Evolutionary conservation across 2,113 vertebrate genomes (phyloP).

Genomic region (Gracilinanus agilis): DNA sequence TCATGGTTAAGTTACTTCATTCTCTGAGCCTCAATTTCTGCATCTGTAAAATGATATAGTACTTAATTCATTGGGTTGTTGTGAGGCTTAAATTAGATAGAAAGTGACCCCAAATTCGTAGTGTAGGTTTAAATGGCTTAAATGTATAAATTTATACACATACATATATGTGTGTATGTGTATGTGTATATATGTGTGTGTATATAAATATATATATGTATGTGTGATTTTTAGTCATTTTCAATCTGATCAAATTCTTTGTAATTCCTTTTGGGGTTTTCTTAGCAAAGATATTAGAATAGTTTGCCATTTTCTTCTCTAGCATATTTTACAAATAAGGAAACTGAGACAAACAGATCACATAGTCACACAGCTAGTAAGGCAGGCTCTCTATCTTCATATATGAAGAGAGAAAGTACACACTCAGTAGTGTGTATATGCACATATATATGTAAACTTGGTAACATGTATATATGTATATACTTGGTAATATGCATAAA

Average conservation of each 20-base stretch:
- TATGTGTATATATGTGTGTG: neutral
- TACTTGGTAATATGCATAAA: neutral
- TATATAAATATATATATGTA: neutral
- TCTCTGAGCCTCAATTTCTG: neutral
- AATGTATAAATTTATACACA: neutral
- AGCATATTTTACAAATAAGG: neutral
- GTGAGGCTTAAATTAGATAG: no score
- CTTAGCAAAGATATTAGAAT: neutral
- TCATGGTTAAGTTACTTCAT: neutral
- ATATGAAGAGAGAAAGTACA: no score
- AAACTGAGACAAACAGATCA: no score
- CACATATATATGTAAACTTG: neutral
- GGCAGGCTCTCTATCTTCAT: no score
- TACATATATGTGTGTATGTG: neutral
- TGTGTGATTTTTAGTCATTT: neutral
- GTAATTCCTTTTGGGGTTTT: neutral
- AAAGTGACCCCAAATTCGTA: neutral
- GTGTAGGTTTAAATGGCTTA: neutral
- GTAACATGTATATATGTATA: no score
- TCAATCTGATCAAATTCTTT: neutral
- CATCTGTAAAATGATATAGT: neutral
- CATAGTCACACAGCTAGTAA: no score
- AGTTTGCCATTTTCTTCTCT: neutral
- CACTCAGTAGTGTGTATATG: neutral
- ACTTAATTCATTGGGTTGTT: neutral